A percentile compares a stretch with the other conserved stretches of the same genome.
Evolutionary conservation across 2,888 invertebrate species (phyloP).

Genomic region (Diploptera punctata): DNA sequence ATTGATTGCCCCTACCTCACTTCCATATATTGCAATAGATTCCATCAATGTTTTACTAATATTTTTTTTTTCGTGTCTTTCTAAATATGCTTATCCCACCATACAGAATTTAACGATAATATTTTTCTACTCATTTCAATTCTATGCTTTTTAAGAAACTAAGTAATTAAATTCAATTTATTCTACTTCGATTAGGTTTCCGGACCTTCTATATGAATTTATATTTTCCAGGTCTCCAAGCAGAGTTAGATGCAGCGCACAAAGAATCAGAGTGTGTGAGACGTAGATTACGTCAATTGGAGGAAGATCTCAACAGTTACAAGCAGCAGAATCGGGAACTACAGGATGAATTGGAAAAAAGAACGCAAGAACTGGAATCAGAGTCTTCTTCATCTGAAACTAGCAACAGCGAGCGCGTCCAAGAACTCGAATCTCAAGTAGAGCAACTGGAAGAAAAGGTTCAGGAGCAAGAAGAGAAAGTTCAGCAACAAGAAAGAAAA

Average conservation of each 20-base stretch:
- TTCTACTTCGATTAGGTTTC: too few relatives aligned
- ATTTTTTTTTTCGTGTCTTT: too few relatives aligned
- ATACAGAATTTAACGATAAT: too few relatives aligned
- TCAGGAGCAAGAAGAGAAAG: slow-evolving; percentile 56
- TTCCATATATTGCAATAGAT: too few relatives aligned
- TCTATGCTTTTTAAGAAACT: too few relatives aligned
- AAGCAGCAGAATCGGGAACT: slow-evolving; percentile 65
- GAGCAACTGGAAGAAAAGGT: slow-evolving; percentile 40
- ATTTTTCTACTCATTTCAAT: too few relatives aligned
- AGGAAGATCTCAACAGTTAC: slow-evolving; percentile 65
- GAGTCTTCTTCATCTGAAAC: slow-evolving; percentile 14
- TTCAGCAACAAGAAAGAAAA: too few relatives aligned
- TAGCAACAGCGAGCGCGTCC: slow-evolving; percentile 17
- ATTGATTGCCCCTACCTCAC: too few relatives aligned
- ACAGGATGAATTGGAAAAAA: slow-evolving; percentile 63
- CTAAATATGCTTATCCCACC: too few relatives aligned
- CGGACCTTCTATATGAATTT: too few relatives aligned
- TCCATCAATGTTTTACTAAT: too few relatives aligned
- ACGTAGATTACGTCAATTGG: slow-evolving; percentile 65
- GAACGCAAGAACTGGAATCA: slow-evolving; percentile 49
- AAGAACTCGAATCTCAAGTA: slow-evolving; percentile 28
- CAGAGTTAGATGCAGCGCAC: slow-evolving; percentile 68
- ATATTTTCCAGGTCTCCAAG: slow-evolving; percentile 64
- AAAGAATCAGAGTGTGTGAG: slow-evolving; percentile 69
- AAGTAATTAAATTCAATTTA: too few relatives aligned